Conservation (phyloP, 2,113 vertebrate genomes). For the Amphilophus citrinellus region DNA sequence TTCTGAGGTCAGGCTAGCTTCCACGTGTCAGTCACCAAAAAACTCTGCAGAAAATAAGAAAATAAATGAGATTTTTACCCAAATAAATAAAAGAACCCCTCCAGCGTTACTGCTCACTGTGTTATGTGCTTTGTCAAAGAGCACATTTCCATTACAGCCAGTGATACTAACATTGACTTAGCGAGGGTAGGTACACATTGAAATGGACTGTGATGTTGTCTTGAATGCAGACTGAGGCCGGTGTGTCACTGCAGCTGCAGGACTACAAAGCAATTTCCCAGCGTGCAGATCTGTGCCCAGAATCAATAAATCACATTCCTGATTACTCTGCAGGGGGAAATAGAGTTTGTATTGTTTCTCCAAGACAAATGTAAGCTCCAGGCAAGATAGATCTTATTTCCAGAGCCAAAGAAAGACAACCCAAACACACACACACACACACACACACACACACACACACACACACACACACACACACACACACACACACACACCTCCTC, state of each 20-base stretch:
- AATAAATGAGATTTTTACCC: constrained; percentile 5
- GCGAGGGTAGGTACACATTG: constrained; percentile 18
- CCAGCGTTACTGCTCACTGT: neutral
- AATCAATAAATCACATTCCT: constrained; percentile 79
- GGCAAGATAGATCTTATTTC: constrained; percentile 76
- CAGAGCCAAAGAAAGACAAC: constrained; percentile 53
- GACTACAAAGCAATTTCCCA: constrained; percentile 78
- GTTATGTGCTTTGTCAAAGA: constrained; percentile 39
- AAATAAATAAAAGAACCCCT: neutral
- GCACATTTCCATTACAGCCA: constrained; percentile 60
- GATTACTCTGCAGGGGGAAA: constrained; percentile 80
- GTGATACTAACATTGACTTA: constrained; percentile 53
- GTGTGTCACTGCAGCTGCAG: constrained; percentile 56
- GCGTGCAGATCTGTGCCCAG: constrained; percentile 61
- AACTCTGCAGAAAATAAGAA: neutral
- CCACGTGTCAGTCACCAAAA: neutral
- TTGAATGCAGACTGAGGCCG: constrained; percentile 24
- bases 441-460: neutral
- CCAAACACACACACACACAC: neutral
- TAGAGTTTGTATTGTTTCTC: constrained; percentile 82
- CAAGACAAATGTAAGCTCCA: constrained; percentile 77
- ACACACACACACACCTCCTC: neutral
- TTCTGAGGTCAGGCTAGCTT: neutral
- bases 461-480: neutral
- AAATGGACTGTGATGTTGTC: constrained; percentile 49